Conservation (phyloP, 2,113 vertebrate genomes). For the Pteruthius melanotis region DNA sequence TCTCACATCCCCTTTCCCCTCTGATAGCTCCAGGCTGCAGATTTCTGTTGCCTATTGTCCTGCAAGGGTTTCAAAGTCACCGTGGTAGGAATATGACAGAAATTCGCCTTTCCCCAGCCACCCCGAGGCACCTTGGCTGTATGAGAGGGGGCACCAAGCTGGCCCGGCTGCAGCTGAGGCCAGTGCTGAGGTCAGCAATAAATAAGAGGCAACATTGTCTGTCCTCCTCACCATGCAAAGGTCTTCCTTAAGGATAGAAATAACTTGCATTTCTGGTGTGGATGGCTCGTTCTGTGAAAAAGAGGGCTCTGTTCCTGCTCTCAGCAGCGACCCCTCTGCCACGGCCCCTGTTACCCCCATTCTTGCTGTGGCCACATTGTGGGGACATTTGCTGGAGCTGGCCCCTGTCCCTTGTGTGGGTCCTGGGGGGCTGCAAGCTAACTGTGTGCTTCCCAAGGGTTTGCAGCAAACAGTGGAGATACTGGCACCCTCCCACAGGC, state of each 20-base stretch:
- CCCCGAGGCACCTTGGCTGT: constrained; percentile 71
- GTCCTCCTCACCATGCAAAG: constrained; percentile 50
- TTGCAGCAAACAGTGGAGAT: neutral
- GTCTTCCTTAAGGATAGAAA: constrained; percentile 77
- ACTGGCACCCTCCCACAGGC: neutral
- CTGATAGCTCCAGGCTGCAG: constrained; percentile 64
- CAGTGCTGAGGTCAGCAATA: constrained; percentile 76
- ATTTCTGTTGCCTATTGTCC: constrained; percentile 76
- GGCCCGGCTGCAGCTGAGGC: constrained; percentile 61
- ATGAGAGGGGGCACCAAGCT: constrained; percentile 55
- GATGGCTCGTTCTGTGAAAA: constrained; percentile 66
- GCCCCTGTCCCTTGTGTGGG: neutral
- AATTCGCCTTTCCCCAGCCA: constrained; percentile 66
- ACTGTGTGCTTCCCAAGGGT: neutral
- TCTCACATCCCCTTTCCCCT: constrained; percentile 14
- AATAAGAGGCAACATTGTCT: constrained; percentile 79
- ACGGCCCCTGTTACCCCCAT: neutral
- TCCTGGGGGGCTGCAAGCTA: neutral
- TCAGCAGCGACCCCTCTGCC: neutral
- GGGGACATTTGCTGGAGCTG: neutral
- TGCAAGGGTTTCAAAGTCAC: constrained; percentile 68
- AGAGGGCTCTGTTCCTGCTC: constrained; percentile 71
- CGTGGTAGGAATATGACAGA: constrained; percentile 69
- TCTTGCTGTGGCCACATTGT: neutral
- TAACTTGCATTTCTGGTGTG: constrained; percentile 76